Percentiles rank a stretch among this genome's conserved stretches.
These are phyloP conservation scores for Zosterops hypoxanthus DNA, from an alignment of 2,113 vertebrate species.

Conservation along the genomic window DNA sequence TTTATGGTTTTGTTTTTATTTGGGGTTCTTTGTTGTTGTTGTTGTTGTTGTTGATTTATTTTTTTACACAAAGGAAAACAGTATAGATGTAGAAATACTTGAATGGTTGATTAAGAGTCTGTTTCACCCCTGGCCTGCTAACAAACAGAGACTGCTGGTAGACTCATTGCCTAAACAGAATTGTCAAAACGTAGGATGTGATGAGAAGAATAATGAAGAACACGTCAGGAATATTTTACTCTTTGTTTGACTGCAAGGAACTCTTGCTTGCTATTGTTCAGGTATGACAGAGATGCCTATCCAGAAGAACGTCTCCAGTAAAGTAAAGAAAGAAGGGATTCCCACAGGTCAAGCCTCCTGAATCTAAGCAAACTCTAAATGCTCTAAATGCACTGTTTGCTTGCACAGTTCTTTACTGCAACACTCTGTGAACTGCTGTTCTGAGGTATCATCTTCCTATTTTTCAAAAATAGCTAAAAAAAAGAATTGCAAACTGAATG, in stretches of 20 bases:
- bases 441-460: neutral
- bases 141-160: neutral
- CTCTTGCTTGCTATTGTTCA: neutral
- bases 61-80: neutral
- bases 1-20: neutral
- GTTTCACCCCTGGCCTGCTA: neutral
- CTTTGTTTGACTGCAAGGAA: neutral
- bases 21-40: too few relatives aligned
- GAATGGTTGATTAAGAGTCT: neutral
- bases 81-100: neutral
- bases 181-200: neutral
- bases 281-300: neutral
- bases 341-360: too few relatives aligned
- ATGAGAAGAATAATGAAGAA: neutral
- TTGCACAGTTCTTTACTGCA: neutral
- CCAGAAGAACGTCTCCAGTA: neutral
- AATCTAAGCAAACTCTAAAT: neutral
- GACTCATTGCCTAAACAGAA: neutral
- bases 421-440: neutral
- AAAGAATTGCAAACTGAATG: neutral
- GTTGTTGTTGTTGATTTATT: neutral
- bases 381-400: neutral
- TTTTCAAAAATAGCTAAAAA: neutral
- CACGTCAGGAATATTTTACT: neutral
- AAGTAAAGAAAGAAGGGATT: neutral